Evolutionary conservation across 2,888 invertebrate species (phyloP), one percentile per base, ranked within the genome.

Genomic region (Lepidochrysops patricia): DNA sequence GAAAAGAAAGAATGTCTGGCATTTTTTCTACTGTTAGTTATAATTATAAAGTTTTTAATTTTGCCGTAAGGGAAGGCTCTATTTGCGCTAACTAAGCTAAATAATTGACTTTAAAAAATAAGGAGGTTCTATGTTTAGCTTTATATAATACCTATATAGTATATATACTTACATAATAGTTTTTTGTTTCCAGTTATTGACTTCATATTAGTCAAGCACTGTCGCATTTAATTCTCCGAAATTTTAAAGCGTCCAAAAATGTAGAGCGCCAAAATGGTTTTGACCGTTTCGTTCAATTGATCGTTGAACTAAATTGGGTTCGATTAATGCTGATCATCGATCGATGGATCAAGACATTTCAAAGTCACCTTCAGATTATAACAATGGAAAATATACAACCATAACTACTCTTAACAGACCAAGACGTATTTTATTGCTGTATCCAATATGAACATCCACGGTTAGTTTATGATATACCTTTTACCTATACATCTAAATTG

Each of bases 251-350:
- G 19, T 9, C 19, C 19, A 9, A 43, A n/a, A 43, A 4, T 19
- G 19, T 19, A 43, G 63, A 61, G 60, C 61, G 56, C 19, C 43
- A 12, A 43, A 43, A 23, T 15, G 9, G 9, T 9, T 19, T 43
- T 43, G 43, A 19, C 19, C 19, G 9, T 9, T 19, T 43, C 23
- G 43, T 9, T 43, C 19, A 43, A 43, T 43, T 50, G 52, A 7
- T 13, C 13, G 27, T 52, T 61, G 61, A 57, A 61, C 62, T 62
- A 12, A 61, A 60, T 61, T 61, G 43, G 27, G 43, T 29, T 35
- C 15, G 52, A 52, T 52, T 52, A 27, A 15, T 52, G 4, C 52
- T 52, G 12, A 50, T 43, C 43, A 43, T 19, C 43, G 19, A 43
- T 26, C 26, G 50, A 50, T 13, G 29, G 52, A 52, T 52, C 52